phyloP scores from a whole-genome alignment of 2,113 vertebrate species.

The Dasypus novemcinctus region DNA sequence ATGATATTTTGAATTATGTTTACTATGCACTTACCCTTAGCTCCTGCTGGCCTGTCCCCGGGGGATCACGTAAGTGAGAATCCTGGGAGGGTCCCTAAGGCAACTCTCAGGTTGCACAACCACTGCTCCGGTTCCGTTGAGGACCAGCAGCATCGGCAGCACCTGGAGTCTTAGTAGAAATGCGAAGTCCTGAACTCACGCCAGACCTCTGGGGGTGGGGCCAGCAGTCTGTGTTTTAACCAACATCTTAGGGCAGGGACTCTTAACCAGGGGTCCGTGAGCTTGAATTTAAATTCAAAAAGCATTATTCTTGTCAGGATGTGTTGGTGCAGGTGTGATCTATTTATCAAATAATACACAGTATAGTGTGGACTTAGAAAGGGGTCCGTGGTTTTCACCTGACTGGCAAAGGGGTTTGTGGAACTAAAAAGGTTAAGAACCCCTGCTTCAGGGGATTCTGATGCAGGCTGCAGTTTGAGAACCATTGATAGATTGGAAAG shows the following conservation, averaged over 20 bases:
- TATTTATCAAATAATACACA: too few species aligned
- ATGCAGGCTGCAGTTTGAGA: too few species aligned
- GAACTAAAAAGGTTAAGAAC: too few species aligned
- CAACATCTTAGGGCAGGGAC: neutral
- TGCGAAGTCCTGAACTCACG: neutral
- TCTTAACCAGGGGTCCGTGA: too few species aligned
- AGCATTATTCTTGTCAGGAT: too few species aligned
- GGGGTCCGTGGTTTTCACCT: too few species aligned
- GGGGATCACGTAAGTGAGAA: neutral
- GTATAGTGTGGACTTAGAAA: too few species aligned
- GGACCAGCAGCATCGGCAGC: neutral
- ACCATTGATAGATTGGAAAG: neutral
- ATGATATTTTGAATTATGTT: neutral
- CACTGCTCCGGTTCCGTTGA: neutral
- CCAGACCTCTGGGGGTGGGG: too few species aligned
- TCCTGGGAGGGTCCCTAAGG: neutral
- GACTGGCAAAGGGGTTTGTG: too few species aligned
- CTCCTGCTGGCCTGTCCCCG: neutral
- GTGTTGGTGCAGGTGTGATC: too few species aligned
- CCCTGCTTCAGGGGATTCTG: neutral
- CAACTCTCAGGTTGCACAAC: neutral
- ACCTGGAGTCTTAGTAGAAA: neutral
- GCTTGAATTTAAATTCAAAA: too few species aligned
- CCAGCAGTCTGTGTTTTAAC: neutral
- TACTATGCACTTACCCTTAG: neutral